These are phyloP conservation scores for Sebastes hubbsi DNA, from an alignment of 2,797 vertebrate genomes.

Conservation along the genomic window DNA sequence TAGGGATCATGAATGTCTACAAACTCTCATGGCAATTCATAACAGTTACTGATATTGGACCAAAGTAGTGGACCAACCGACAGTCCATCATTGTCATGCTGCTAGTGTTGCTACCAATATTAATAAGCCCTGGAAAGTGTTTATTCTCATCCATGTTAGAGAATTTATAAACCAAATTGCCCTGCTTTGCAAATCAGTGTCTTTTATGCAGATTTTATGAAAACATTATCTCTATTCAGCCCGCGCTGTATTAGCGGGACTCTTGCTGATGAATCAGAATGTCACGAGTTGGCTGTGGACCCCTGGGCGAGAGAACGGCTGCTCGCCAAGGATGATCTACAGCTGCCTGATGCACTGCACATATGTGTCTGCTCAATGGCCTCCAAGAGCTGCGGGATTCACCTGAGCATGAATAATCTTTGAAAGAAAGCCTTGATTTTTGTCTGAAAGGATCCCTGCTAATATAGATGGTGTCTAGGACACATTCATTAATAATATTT, in stretches of 20 bases:
- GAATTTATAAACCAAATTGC: background rate
- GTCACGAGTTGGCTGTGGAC: conserved; percentile 1
- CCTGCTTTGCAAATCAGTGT: background rate
- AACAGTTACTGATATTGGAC: background rate
- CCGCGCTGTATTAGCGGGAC: background rate
- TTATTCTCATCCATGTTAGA: background rate
- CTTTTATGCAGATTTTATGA: conserved; percentile 2
- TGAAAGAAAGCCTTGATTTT: background rate
- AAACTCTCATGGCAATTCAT: background rate
- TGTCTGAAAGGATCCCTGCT: background rate
- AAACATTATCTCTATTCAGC: conserved; percentile 3
- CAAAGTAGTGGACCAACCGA: background rate
- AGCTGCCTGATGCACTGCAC: conserved; percentile 22
- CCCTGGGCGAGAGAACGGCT: background rate
- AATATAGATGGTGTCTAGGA: background rate
- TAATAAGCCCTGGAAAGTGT: background rate
- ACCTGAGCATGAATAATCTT: background rate
- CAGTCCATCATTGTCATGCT: background rate
- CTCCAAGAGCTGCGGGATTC: background rate
- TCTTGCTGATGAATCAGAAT: conserved; percentile 33
- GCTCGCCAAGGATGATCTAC: conserved; percentile 25
- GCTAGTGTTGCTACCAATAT: background rate
- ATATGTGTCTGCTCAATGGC: background rate
- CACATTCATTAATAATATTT: background rate
- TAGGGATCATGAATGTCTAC: background rate